Conservation (phyloP, 1,140 invertebrate species). For the Dreissena rostriformis region DNA sequence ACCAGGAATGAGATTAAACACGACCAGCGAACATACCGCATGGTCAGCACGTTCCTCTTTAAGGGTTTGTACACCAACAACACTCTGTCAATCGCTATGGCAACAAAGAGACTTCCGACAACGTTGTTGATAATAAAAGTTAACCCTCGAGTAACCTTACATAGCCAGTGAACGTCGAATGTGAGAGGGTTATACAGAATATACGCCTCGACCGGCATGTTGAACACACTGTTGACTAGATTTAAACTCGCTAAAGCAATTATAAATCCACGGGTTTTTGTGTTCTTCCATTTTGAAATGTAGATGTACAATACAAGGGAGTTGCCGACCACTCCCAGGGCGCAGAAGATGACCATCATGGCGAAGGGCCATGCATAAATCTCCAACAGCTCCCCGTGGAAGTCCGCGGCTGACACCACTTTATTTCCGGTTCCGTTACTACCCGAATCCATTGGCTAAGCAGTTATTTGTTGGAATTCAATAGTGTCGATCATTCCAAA, state of each 20-base stretch:
- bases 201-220: slow-evolving; percentile 28
- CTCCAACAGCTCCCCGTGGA: background rate
- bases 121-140: slow-evolving; percentile 22
- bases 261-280: slow-evolving; percentile 7
- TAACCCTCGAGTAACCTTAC: slow-evolving; percentile 11
- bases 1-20: slow-evolving; percentile 6
- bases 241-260: background rate
- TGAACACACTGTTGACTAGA: slow-evolving; percentile 19
- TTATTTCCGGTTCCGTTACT: no score
- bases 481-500: no score
- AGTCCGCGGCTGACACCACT: background rate
- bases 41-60: background rate
- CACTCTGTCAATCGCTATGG: slow-evolving; percentile 25
- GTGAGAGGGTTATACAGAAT: slow-evolving; percentile 1
- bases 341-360: background rate
- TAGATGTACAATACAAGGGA: slow-evolving; percentile 6
- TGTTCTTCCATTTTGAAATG: background rate
- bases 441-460: no score
- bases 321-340: slow-evolving; percentile 13
- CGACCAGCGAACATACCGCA: background rate
- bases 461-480: no score
- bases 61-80: slow-evolving; percentile 15
- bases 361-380: slow-evolving; percentile 20
- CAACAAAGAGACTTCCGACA: slow-evolving; percentile 3
- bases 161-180: slow-evolving; percentile 8